phyloP scores from a whole-genome alignment of 2,797 vertebrate species.

The Streptopelia turtur region DNA sequence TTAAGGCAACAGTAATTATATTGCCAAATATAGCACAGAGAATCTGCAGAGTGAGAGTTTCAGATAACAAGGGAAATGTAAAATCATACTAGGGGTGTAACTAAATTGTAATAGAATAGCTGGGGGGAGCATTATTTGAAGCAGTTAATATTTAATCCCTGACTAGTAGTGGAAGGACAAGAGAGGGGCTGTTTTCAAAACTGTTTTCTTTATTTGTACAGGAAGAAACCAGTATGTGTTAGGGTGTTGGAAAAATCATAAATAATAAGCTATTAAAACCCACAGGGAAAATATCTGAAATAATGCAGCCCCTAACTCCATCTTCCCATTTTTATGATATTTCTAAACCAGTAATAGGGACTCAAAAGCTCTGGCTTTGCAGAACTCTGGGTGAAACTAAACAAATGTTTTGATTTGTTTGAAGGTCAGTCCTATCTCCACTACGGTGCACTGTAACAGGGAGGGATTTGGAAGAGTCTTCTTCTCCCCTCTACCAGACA shows the following conservation, averaged over 20 bases:
- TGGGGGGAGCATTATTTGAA: slow-evolving; percentile 8
- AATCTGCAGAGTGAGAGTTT: slow-evolving; percentile 53
- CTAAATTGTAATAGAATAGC: slow-evolving; percentile 20
- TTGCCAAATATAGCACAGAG: slow-evolving; percentile 65
- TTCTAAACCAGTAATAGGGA: not conserved
- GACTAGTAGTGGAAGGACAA: not conserved
- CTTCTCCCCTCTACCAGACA: not conserved
- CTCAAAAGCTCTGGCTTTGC: not conserved
- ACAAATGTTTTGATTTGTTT: not conserved
- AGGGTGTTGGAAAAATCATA: not conserved
- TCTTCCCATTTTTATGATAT: not conserved
- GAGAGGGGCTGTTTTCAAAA: not conserved
- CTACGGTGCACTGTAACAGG: not conserved
- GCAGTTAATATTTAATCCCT: slow-evolving; percentile 20
- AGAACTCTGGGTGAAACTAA: not conserved
- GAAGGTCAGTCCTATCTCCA: not conserved
- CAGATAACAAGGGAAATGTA: slow-evolving; percentile 48
- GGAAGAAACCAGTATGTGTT: not conserved
- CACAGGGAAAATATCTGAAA: not conserved
- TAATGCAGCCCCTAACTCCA: not conserved
- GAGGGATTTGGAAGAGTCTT: not conserved
- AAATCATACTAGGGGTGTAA: slow-evolving; percentile 49
- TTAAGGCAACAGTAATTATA: slow-evolving; percentile 70
- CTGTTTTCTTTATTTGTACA: not conserved
- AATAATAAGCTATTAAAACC: not conserved